These are phyloP conservation scores for Sanderia malayensis DNA, from an alignment of 30 jellyfish, hydroid and myxozoan genomes.

Conservation along the genomic window DNA sequence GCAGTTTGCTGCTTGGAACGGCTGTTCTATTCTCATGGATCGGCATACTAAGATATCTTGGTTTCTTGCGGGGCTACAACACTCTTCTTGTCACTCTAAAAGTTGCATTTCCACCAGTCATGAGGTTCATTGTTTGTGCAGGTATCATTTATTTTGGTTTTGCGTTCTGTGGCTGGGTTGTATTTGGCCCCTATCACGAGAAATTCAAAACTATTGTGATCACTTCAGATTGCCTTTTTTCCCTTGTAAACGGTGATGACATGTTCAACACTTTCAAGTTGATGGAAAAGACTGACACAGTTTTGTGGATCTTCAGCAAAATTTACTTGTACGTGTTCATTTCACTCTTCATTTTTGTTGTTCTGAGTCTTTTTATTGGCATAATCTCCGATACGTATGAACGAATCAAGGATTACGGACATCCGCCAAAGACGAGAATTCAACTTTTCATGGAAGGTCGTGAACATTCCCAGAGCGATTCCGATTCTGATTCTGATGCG, in stretches of 20 bases:
- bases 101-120: conserved; percentile 83
- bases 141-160: conserved; percentile 81
- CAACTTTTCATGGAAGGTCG: conserved; percentile 94
- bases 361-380: conserved; percentile 86
- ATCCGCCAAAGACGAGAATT: conserved; percentile 93
- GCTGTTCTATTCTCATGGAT: conserved; percentile 94
- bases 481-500: conserved; percentile 40
- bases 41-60: conserved; percentile 89
- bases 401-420: conserved; percentile 95
- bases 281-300: conserved; percentile 58
- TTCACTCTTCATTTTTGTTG: conserved; percentile 85
- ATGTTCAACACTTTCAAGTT: conserved; percentile 86
- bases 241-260: conserved; percentile 97
- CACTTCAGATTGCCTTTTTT: conserved; percentile 91
- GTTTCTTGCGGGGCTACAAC: conserved; percentile 75
- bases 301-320: conserved; percentile 84
- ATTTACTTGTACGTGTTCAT: conserved; percentile 76
- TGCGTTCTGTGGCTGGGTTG: conserved; percentile 94
- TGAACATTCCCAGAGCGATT: conserved; percentile 48
- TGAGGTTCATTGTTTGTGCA: conserved; percentile 83
- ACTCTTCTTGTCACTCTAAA: conserved; percentile 82
- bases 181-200: conserved; percentile 92
- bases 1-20: conserved; percentile 80
- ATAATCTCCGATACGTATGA: conserved; percentile 92
- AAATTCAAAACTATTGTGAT: conserved; percentile 71